Conservation (phyloP, 2,888 invertebrate species). For the Acholoe squamosa region DNA sequence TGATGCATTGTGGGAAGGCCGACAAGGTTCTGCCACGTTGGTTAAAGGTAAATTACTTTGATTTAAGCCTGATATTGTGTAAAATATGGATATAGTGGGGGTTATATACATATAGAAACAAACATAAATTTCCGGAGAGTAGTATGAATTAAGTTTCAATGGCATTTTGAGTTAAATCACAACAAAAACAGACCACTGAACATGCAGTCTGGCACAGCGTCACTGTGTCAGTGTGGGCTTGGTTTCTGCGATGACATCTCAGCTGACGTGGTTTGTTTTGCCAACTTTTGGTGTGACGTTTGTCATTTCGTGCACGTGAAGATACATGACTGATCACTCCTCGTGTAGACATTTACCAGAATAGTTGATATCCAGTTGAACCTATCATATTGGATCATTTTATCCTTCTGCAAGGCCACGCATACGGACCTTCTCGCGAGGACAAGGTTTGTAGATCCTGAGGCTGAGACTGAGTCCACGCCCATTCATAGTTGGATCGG, state of each 20-base stretch:
- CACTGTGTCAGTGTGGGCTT: not conserved
- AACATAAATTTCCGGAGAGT: not conserved
- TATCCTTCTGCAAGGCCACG: no score
- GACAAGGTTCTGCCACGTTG: slow-evolving; percentile 60
- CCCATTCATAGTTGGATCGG: no score
- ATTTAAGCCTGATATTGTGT: not conserved
- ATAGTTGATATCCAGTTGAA: no score
- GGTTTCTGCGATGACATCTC: slow-evolving; percentile 12
- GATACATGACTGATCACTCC: no score
- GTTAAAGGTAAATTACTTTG: slow-evolving; percentile 7
- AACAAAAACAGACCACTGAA: not conserved
- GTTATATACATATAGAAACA: not conserved
- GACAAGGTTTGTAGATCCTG: no score
- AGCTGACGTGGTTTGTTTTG: slow-evolving; percentile 56
- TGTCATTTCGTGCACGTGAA: no score
- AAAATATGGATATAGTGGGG: not conserved
- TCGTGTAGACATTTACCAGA: no score
- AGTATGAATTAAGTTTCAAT: not conserved
- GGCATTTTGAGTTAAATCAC: not conserved
- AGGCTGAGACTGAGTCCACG: no score
- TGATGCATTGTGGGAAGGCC: slow-evolving; percentile 61
- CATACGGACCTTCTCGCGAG: no score
- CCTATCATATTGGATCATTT: no score
- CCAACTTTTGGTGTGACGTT: not conserved
- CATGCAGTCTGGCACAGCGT: slow-evolving; percentile 24